Conservation (phyloP, 2,888 invertebrate genomes). For the Ennomos erosarius region DNA sequence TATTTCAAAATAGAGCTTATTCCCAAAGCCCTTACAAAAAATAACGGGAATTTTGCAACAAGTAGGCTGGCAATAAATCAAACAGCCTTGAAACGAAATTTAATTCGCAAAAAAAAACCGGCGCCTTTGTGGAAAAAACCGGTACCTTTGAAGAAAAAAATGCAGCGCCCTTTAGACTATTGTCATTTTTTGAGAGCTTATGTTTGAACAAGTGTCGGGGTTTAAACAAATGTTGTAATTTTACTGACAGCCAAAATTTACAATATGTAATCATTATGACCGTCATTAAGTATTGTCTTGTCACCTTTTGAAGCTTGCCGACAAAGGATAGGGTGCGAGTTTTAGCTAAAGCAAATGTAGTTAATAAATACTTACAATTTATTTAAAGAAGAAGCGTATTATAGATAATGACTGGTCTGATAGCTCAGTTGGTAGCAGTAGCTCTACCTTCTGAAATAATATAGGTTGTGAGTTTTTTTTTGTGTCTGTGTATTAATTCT, state of each 20-base stretch:
- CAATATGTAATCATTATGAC: constrained; percentile 76
- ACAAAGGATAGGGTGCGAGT: constrained; percentile 53
- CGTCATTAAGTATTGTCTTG: constrained; percentile 77
- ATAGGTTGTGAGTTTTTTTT: too few species aligned
- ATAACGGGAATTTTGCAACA: constrained; percentile 38
- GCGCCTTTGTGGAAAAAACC: constrained; percentile 26
- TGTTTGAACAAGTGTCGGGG: constrained; percentile 50
- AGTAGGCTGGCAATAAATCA: constrained; percentile 33
- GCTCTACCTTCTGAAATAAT: too few species aligned
- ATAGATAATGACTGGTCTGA: too few species aligned
- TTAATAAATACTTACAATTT: too few species aligned
- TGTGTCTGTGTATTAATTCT: too few species aligned
- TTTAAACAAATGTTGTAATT: constrained; percentile 50
- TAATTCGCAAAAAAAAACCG: constrained; percentile 34
- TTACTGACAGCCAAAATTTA: constrained; percentile 60
- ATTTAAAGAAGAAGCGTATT: too few species aligned
- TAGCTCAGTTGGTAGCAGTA: too few species aligned
- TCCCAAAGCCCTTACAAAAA: constrained; percentile 29
- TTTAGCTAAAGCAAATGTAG: constrained; percentile 29
- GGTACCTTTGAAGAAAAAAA: constrained; percentile 28
- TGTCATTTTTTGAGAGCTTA: constrained; percentile 36
- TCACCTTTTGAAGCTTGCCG: constrained; percentile 72
- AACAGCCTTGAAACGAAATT: constrained; percentile 31
- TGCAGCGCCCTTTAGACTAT: constrained; percentile 38
- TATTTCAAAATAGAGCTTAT: constrained; percentile 22